Base-by-base conservation (phyloP, 2,888 invertebrate species). In the Tridacna crocea region DNA sequence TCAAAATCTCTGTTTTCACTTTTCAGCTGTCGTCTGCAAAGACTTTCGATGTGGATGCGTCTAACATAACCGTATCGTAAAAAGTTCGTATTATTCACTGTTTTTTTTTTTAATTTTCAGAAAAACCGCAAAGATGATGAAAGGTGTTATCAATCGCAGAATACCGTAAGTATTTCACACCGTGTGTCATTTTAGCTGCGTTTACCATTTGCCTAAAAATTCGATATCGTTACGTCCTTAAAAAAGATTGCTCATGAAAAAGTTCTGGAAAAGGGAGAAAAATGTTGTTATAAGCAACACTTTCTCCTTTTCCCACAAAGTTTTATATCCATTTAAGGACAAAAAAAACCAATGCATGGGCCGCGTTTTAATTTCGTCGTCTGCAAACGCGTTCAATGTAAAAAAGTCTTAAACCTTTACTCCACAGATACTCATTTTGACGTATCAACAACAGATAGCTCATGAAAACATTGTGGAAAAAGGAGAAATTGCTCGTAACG, bases 91-190 rank as follows among this genome's bases (percentile, higher is more conserved):
- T n/a, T n/a, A 36, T 36, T 36, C 36, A 36, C 2, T n/a, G 36
- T 63, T 63, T 24, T 13, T 24, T 15, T 22, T 63, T n/a, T 72
- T 22, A 55, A 58, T 24, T 79, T 51, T 63, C 61, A 61, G 65
- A 75, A 61, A 68, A 75, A 11, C 74, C 55, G 76, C 51, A 66
- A 84, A 84, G 61, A 86, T 86, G 86, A 86, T 86, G 86, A 72
- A 72, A 73, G 86, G 86, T 15, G 75, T 77, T 0, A 83, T 86
- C 83, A 86, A 75, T 79, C 77, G 86, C 27, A 86, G 82, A 79
- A 80, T 86, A 19, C 86, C 86, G 86, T 86, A 86, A 86, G 86
- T 86, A 65, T 47, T 19, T 19, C 3, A 3, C 17, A 55, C 19
- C 55, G 36, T 36, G 36, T 36, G 36, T 36, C 36, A 36, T 4